phyloP scores from a whole-genome alignment of 2,113 vertebrate species.

The Salminus brasiliensis region DNA sequence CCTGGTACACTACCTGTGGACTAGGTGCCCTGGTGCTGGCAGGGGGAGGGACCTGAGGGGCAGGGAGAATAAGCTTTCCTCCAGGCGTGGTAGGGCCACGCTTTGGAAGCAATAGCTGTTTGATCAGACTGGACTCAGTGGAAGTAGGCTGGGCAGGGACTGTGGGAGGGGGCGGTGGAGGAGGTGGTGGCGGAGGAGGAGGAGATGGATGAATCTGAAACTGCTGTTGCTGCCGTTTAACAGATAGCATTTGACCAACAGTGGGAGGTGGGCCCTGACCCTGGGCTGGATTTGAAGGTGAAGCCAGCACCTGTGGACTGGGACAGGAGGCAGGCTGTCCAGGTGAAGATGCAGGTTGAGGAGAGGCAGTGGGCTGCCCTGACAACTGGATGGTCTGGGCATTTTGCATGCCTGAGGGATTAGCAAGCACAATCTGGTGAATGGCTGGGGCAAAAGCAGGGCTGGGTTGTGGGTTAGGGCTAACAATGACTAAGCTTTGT shows the following conservation, averaged over 20 bases:
- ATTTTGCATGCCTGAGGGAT: conserved; percentile 84
- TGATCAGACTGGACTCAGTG: conserved; percentile 97
- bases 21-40: conserved; percentile 87
- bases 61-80: conserved; percentile 96
- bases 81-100: conserved; percentile 95
- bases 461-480: conserved; percentile 88
- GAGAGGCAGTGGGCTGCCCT: conserved; percentile 84
- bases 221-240: conserved; percentile 85
- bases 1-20: conserved; percentile 95
- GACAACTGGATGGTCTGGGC: conserved; percentile 89
- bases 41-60: conserved; percentile 94
- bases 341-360: conserved; percentile 80
- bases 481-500: conserved; percentile 94
- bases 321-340: conserved; percentile 77
- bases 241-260: conserved; percentile 91
- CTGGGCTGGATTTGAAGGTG: conserved; percentile 79
- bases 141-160: conserved; percentile 84
- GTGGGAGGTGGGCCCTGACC: conserved; percentile 86
- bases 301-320: conserved; percentile 76
- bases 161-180: conserved; percentile 79
- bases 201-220: conserved; percentile 66
- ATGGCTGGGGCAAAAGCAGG: conserved; percentile 91
- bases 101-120: conserved; percentile 98
- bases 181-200: conserved; percentile 80
- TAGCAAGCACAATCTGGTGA: conserved; percentile 96